Evolutionary conservation across 2,888 invertebrate species (phyloP), one percentile per base, ranked within the genome.

Genomic region (Mallateleia sp.): DNA sequence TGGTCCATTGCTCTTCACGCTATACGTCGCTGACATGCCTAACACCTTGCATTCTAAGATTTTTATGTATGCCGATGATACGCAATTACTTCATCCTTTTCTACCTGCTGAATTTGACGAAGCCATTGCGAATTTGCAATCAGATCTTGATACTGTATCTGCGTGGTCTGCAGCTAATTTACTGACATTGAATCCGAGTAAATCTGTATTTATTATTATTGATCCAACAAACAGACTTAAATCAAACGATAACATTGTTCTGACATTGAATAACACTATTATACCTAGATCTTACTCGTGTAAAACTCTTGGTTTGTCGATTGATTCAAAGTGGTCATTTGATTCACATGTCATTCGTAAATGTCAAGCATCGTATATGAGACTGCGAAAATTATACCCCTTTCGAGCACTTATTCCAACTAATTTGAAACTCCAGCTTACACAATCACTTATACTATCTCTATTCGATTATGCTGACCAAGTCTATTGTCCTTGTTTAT

Each of bases 11-110:
- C 8, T 20, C 4, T 56, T 28, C 18, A 47, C 66, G 14, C 3
- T 62, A 6, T n/a, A 62, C 15, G 62, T 62, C 9, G 42, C 42
- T 62, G 42, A 62, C 11, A 11, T 56, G 3, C 56, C 56, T 4
- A 28, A 6, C 5, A 18, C 2, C 3, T 15, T 56, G 14, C 28
- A 56, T n/a, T 56, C 56, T 4, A 15, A 25, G 4, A n/a, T n/a
- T 14, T 32, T 34, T 22, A 62, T 62, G 62, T 62, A 34, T 42
- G 62, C 62, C 1, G 62, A 62, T 24, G 62, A 62, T n/a, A 62
- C 62, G 2, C 62, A 62, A 62, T 24, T 62, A 4, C 9, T 14
- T 6, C 20, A 24, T 2, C 24, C 54, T 14, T 54, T 54, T 8
- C 8, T 2, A 54, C 54, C 54, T 7, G 24, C 22, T 15, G 50